Evolutionary conservation across 2,888 invertebrate genomes (phyloP), one percentile per base, ranked within the genome.

Genomic region (Erebia ligea): DNA sequence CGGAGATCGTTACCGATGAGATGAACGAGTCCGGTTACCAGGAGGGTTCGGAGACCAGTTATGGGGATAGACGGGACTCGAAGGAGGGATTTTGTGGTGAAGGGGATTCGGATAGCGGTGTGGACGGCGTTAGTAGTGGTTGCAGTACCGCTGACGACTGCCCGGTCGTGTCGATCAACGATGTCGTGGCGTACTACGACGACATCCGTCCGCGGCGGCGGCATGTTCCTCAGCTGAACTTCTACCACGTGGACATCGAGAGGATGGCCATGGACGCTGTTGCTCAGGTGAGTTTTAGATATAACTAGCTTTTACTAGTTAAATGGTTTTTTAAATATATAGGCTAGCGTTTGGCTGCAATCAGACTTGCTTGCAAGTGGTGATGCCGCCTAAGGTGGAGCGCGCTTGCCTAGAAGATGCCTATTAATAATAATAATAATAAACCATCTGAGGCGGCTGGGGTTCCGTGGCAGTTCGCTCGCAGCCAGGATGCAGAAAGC

Each of bases 111-210:
- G 95, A 94, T 78, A 91, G 93, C 76, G 94, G 94, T 62, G 94
- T 95, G 79, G 94, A 94, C 70, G 95, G 95, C 54, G 93, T 94
- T 69, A 94, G 94, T 85, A 92, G 92, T 77, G 94, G 94, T 10
- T 94, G 95, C 78, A 94, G 94, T 79, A 89, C 94, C 54, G 94
- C 90, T 56, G 95, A 95, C 71, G 93, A 94, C 82, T 94, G 94
- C 80, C 93, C 93, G 17, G 94, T 94, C 77, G 94, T 94, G 78
- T 93, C 93, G 1, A 92, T 93, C 72, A 93, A 93, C 68, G 93
- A 93, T 72, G 93, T 92, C 74, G 91, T 93, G 69, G 93, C 92
- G 65, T 93, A 93, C 73, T 93, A 93, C 70, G 93, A 93, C 64
- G 91, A 92, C 76, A 86, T 93, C 62, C 80, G 92, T 45, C 92